Evolutionary conservation across 2,113 vertebrate genomes (phyloP).

Genomic region (Corythornis vintsioides): DNA sequence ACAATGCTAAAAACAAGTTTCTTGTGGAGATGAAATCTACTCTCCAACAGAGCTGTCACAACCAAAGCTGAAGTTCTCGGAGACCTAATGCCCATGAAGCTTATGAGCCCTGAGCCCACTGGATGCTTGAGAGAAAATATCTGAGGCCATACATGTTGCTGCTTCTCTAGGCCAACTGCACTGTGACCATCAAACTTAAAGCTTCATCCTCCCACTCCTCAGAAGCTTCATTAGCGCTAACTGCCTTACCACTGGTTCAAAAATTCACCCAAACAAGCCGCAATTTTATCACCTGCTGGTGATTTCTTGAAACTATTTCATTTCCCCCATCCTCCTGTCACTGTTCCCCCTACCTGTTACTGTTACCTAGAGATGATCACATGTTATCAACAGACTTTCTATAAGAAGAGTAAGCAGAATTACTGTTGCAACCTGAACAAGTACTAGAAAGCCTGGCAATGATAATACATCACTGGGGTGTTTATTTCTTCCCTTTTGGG

Average conservation of each 20-base stretch:
- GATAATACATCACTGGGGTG: background rate
- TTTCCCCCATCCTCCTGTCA: background rate
- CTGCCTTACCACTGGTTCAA: background rate
- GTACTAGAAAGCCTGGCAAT: background rate
- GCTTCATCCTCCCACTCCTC: background rate
- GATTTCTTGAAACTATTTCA: background rate
- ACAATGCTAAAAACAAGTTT: rapidly evolving
- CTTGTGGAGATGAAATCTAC: background rate
- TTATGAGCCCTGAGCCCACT: rapidly evolving
- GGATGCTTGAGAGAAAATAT: background rate
- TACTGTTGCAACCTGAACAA: background rate
- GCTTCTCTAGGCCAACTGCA: background rate
- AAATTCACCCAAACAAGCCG: background rate
- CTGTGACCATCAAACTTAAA: background rate
- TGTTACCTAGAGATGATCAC: background rate
- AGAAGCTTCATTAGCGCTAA: background rate
- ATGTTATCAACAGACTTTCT: background rate
- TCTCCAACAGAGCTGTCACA: background rate
- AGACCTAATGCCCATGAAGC: background rate
- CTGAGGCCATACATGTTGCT: background rate
- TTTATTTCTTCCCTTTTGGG: background rate
- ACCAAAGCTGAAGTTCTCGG: background rate
- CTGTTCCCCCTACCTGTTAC: rapidly evolving
- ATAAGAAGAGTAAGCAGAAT: background rate
- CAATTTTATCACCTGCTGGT: background rate